These are phyloP conservation scores for Lycaena phlaeas DNA, from an alignment of 2,888 invertebrate species.

Conservation along the genomic window DNA sequence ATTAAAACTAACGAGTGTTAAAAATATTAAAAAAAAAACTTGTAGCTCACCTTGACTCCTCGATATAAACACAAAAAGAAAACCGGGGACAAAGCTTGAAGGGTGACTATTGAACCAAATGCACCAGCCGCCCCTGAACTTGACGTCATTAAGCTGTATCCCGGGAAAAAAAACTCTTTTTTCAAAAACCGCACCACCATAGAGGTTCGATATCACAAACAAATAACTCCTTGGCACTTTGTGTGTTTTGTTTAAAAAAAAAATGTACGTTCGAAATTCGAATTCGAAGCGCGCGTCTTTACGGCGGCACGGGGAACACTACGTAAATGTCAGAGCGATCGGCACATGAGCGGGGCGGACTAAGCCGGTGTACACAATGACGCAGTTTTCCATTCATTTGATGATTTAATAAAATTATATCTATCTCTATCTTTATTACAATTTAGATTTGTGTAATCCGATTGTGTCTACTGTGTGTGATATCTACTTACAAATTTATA, in stretches of 20 bases:
- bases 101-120: conserved; percentile 60
- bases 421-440: too few species aligned
- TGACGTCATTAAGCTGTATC: conserved; percentile 62
- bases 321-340: conserved; percentile 67
- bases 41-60: conserved; percentile 20
- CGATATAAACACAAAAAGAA: conserved; percentile 21
- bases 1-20: too few species aligned
- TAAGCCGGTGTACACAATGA: conserved; percentile 36
- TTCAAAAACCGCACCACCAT: conserved; percentile 28
- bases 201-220: conserved; percentile 24
- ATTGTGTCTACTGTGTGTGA: too few species aligned
- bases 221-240: conserved; percentile 30
- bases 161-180: conserved; percentile 39
- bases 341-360: conserved; percentile 64
- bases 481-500: too few species aligned
- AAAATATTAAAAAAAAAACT: too few species aligned
- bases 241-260: conserved; percentile 22
- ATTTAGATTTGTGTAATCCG: too few species aligned
- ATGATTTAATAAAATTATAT: too few species aligned
- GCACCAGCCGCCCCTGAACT: conserved; percentile 69
- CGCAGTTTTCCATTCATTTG: conserved; percentile 27
- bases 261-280: conserved; percentile 25
- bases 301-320: conserved; percentile 62
- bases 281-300: conserved; percentile 43
- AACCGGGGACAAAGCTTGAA: conserved; percentile 25